phyloP scores from a whole-genome alignment of 2,888 invertebrate genomes.

The Willowsia nigromaculata region DNA sequence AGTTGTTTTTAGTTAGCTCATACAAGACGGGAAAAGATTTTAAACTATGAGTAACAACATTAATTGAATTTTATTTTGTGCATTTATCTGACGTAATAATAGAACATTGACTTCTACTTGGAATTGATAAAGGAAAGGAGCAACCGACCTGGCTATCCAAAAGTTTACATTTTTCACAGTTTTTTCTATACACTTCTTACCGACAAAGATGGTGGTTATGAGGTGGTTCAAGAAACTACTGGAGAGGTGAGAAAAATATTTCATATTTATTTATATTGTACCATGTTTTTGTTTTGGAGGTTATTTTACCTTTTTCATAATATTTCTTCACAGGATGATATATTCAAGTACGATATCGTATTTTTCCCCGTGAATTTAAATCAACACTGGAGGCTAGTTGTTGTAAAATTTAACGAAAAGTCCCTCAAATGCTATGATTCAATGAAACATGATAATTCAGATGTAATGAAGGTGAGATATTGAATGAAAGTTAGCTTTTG shows the following conservation, averaged over 20 bases:
- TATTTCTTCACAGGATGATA: conserved; percentile 83
- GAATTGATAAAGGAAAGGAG: conserved; percentile 92
- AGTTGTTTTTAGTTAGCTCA: not conserved
- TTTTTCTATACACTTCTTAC: conserved; percentile 95
- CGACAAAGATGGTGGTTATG: conserved; percentile 85
- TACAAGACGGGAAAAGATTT: not conserved
- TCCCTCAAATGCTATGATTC: conserved; percentile 93
- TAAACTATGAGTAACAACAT: no score
- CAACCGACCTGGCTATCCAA: conserved; percentile 84
- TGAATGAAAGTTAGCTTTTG: not conserved
- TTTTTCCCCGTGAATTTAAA: conserved; percentile 95
- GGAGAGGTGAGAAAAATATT: conserved; percentile 85
- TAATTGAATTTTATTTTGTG: not conserved
- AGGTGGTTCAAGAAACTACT: conserved; percentile 93
- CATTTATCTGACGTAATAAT: conserved; percentile 79
- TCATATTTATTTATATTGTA: no score
- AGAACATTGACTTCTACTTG: conserved; percentile 97
- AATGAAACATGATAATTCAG: conserved; percentile 91
- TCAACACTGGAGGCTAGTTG: conserved; percentile 97
- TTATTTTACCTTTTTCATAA: not conserved
- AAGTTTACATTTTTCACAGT: conserved; percentile 94
- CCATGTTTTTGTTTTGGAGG: no score
- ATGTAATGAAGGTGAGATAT: conserved; percentile 82
- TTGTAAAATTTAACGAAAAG: conserved; percentile 89
- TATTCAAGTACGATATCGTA: conserved; percentile 91